Evolutionary conservation across 1,140 invertebrate species (phyloP), one percentile per base, ranked within the genome.

Genomic region (Cyrtorhinus lividipennis): DNA sequence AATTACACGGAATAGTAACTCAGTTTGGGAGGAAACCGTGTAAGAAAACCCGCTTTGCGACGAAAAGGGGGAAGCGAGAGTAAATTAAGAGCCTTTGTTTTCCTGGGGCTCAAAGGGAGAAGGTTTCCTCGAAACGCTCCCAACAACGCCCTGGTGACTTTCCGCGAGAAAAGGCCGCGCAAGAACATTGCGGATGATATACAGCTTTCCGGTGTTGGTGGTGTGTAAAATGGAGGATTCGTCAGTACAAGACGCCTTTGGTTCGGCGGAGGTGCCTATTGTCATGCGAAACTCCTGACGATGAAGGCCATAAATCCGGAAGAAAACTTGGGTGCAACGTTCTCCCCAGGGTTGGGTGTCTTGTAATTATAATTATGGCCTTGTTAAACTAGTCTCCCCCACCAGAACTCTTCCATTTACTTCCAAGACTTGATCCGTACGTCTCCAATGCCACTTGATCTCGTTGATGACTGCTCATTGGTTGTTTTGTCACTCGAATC

Each of bases 211-310:
- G 18, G 56, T n/a, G 56, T 23, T 57, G 23, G 24, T 18, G 56
- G 24, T 23, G n/a, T 57, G 24, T n/a, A n/a, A n/a, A n/a, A n/a
- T n/a, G 56, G 18, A 2, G 56, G n/a, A 57, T 24, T 57, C 56
- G 24, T 57, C 56, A 57, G 56, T n/a, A 24, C 20, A 57, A 23
- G 56, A 20, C 56, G 20, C 23, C 15, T 22, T 18, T 24, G 23
- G n/a, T 23, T 24, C 20, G 48, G 48, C 8, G n/a, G 23, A 57
- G 56, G 56, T 57, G 18, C 24, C 56, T 24, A 57, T 57, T 57
- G 56, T 57, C 56, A 57, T 24, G 15, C 56, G 56, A 57, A 57
- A 57, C 56, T 57, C 56, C 56, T 57, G 56, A 57, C 56, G 56
- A 57, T 57, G 56, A 57, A 57, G 56, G 56, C 24, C 56, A 57